Evolutionary conservation across 2,113 vertebrate genomes (phyloP), one percentile per base, ranked within the genome.

Genomic region (Poeciliopsis prolifica): DNA sequence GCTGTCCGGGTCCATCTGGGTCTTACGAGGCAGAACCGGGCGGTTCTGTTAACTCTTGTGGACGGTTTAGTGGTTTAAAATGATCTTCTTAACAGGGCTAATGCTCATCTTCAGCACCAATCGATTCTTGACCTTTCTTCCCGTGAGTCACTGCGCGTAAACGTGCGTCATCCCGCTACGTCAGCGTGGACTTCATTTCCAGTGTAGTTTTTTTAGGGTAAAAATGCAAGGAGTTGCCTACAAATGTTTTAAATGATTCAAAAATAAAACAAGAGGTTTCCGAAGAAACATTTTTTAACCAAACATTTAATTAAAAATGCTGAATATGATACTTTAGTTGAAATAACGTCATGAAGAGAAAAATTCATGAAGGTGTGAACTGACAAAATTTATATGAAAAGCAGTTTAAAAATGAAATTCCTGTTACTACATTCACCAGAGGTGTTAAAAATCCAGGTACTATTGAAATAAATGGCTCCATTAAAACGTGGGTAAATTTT

Each of bases 111-210:
- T 51, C 42, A 58, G 1, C 65, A 30, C 70, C 86, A 78, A 79
- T 70, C 75, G 77, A 86, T 82, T 85, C 74, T 81, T 89, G 88
- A 89, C 86, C 88, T 88, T 84, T 82, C 83, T 85, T 89, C 94
- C 93, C 94, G 87, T 83, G 73, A 91, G 75, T 64, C 94, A 72
- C 80, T 79, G 93, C 93, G 93, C 54, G 54, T 4, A 37, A 12
- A 35, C 63, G 72, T 24, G 89, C 91, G 91, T 91, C 90, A 90
- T n/a, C 9, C 2, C 15, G 51, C 3, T 30, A 33, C 33, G 64
- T 61, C 51, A 58, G 11, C 11, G 24, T n/a, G 24, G 22, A 11
- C 24, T 58, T n/a, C 51, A 58, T 58, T 58, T 24, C 1, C 51
- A 22, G 1, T 58, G 51, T 58, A 58, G 51, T 58, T 58, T 58